A percentile compares a stretch with the other conserved stretches of the same genome.
phyloP scores from a whole-genome alignment of 2,888 invertebrate genomes.

The Azorinus chamasolen region DNA sequence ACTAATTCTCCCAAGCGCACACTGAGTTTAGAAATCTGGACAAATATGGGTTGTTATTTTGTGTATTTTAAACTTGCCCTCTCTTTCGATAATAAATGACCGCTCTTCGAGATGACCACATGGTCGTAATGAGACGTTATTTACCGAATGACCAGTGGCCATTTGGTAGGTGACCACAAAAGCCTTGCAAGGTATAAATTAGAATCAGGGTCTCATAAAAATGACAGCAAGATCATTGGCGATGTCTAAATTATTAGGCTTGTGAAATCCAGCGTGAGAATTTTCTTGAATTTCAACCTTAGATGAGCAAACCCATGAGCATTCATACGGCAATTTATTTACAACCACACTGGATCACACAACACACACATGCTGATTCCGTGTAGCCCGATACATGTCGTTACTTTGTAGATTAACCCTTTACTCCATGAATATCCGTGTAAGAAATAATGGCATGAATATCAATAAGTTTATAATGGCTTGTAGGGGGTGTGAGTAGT shows the following conservation, averaged over 20 bases:
- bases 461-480: too few species aligned
- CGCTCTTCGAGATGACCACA: slow-evolving; percentile 24
- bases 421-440: too few species aligned
- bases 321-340: too few species aligned
- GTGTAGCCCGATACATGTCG: too few species aligned
- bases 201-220: slow-evolving; percentile 50
- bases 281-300: too few species aligned
- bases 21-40: slow-evolving; percentile 13
- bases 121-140: slow-evolving; percentile 54
- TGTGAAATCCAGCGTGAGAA: slow-evolving; percentile 56
- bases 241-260: slow-evolving; percentile 56
- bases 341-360: too few species aligned
- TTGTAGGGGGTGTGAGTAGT: too few species aligned
- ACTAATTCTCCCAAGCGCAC: slow-evolving; percentile 27
- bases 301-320: too few species aligned
- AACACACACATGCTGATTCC: too few species aligned
- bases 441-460: too few species aligned
- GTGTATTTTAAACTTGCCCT: too few species aligned
- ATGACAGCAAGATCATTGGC: slow-evolving; percentile 48
- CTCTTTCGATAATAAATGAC: slow-evolving; percentile 19
- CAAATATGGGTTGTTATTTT: slow-evolving; percentile 16
- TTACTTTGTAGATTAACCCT: too few species aligned
- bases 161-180: slow-evolving; percentile 58
- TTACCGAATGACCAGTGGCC: slow-evolving; percentile 57
- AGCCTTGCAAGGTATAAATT: slow-evolving; percentile 51